Evolutionary conservation across 2,888 invertebrate species (phyloP), one percentile per base, ranked within the genome.

Genomic region (Conistra vaccinii): DNA sequence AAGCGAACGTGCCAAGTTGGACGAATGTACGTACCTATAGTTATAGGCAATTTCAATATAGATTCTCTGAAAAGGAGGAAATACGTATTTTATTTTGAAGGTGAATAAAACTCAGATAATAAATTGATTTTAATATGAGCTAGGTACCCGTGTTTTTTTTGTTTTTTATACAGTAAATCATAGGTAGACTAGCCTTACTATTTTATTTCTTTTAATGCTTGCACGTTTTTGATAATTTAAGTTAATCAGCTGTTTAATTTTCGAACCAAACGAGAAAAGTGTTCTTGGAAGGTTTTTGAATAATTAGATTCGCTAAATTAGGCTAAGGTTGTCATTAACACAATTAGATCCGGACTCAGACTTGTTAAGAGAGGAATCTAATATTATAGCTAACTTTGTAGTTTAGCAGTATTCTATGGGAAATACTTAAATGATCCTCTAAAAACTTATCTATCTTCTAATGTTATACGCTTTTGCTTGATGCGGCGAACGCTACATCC

Each of bases 1-100:
- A 60, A 65, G 45, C 23, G 69, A 62, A 62, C 45, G 70, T 69
- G 39, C n/a, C 20, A 57, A 65, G 35, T 32, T 51, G 39, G n/a
- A 51, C 4, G 29, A 42, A 51, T 53, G 63, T 51, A 48, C 0
- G 6, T 48, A 48, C 17, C 17, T 29, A 29, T 63, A 63, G 51
- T 17, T 17, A 48, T 23, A 29, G 35, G n/a, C 32, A 9, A 45
- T 55, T 39, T 62, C 48, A 57, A 14, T 76, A 62, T 39, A 69
- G 51, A 62, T 67, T 53, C n/a, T 57, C 9, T 20, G 17, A 23
- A 39, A 60, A 26, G 17, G 26, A 42, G 29, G n/a, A 42, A 55
- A 62, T 5, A 26, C 23, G 7, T 23, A 39, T 29, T 55, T 23
- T 5, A 53, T 71, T 51, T 69, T 42, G 17, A 29, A 29, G n/a